Evolutionary conservation across 2,888 invertebrate genomes (phyloP), one percentile per base, ranked within the genome.

Genomic region (Cepaea hortensis): DNA sequence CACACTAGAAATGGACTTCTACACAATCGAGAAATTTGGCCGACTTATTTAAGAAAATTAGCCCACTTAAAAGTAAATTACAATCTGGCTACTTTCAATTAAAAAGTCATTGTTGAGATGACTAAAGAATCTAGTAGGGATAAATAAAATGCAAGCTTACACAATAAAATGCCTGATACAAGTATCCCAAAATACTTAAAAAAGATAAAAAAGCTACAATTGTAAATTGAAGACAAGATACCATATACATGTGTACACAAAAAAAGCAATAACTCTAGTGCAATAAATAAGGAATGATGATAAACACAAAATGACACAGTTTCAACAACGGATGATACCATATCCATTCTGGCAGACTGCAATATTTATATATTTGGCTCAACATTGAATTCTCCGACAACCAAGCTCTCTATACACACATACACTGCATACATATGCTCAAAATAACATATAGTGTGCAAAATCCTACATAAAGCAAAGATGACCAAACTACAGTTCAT

Each of bases 221-320:
- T 20, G 23, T 55, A 55, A 73, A 55, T 13, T 20, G n/a, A 73
- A n/a, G 23, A 73, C 35, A 72, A 13, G 55, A 35, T 35, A 83
- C 79, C 35, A 35, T 35, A 55, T 9, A 55, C 55, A 55, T 55
- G 55, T 55, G 55, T 55, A 55, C 55, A 55, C 6, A 72, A 72
- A 20, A 61, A 73, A 23, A 85, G 46, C 35, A 70, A 18, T 73
- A 46, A 73, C 50, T 35, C 50, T n/a, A 55, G 50, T 75, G 46
- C 75, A 79, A 87, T 76, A 81, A 65, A 81, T 62, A 68, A 35
- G 73, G 46, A 75, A 70, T 86, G 68, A 23, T 62, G 50, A 86
- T 62, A 23, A 86, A 81, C 35, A 65, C 46, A 55, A 11, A 55
- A 55, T 13, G 75, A 62, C 13, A 81, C 13, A 61, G 20, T 61